Evolutionary conservation across 2,797 vertebrate species (phyloP), one percentile per base, ranked within the genome.

Genomic region (Propithecus deckenii): DNA sequence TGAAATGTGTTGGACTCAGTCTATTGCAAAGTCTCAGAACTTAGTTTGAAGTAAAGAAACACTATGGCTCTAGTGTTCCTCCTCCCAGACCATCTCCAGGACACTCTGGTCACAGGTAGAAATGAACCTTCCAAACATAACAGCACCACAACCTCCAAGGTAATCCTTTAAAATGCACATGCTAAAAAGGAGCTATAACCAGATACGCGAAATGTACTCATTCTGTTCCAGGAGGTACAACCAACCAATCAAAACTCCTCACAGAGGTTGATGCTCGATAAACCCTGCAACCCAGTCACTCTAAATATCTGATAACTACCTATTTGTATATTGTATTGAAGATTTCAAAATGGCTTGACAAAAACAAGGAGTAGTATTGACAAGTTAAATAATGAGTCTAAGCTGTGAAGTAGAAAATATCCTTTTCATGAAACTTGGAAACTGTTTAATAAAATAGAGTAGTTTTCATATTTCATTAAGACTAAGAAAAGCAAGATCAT

Each of bases 11-110:
- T 38, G 30, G 79, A 25, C 89, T 89, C 86, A 63, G 5, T 28
- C 35, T 88, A 61, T 71, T 38, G 35, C 38, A 92, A 94, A 97
- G 94, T 87, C 86, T 97, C 38, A 89, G 95, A 84, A 41, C 41
- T 72, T 86, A 0, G 0, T 57, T 12, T 18, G 78, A 79, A 48
- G 57, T 2, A 25, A 63, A 52, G 38, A 35, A 32, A 9, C 13
- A 9, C 20, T 4, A 57, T 35, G 9, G 23, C 13, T 80, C 71
- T 9, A 13, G 25, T 7, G 4, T 20, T 41, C 28, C 28, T 75
- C 18, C 55, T 61, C 48, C 35, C 32, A 55, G 55, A 22, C 2
- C 10, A 50, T n/a, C 32, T 28, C 43, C 20, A 14, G 32, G 18
- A 46, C 63, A 7, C 23, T 1, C 35, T 5, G 57, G 65, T n/a